These are phyloP conservation scores for Caenorhabditis afra DNA, from an alignment of 2,888 invertebrate species.

Conservation along the genomic window DNA sequence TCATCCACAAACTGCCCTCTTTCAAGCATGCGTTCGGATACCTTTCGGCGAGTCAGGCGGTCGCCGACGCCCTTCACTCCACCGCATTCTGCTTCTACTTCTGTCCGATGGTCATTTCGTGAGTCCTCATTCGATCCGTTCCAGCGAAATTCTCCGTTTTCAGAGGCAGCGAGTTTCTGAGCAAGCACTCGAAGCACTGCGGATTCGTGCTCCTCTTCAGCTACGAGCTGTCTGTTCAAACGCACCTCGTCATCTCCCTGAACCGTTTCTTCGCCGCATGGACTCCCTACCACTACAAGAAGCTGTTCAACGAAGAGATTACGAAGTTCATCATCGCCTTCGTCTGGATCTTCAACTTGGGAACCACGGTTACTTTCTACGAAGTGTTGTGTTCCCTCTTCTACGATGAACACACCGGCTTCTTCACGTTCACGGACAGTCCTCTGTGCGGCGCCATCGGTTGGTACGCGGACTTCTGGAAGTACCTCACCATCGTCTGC, in stretches of 20 bases:
- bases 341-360: slow-evolving; percentile 14
- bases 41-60: slow-evolving; percentile 32
- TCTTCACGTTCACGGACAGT: slow-evolving; percentile 35
- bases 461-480: slow-evolving; percentile 46
- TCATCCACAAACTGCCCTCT: slow-evolving; percentile 26
- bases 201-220: slow-evolving; percentile 38
- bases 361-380: slow-evolving; percentile 8
- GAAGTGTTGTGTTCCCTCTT: slow-evolving; percentile 29
- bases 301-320: slow-evolving; percentile 20
- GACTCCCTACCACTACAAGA: slow-evolving; percentile 27
- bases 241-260: slow-evolving; percentile 29
- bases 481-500: slow-evolving; percentile 23
- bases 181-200: slow-evolving; percentile 30
- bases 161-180: slow-evolving; percentile 27
- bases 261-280: slow-evolving; percentile 43
- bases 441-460: slow-evolving; percentile 22
- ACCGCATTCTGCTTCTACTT: slow-evolving; percentile 27
- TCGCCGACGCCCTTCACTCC: slow-evolving; percentile 36
- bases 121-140: neutral
- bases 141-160: slow-evolving; percentile 1
- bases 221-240: slow-evolving; percentile 36
- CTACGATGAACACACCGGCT: slow-evolving; percentile 22
- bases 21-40: slow-evolving; percentile 31
- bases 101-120: slow-evolving; percentile 44
- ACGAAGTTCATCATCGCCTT: slow-evolving; percentile 12